Conservation (phyloP, 2,113 vertebrate species). For the Ciconia stormi region DNA sequence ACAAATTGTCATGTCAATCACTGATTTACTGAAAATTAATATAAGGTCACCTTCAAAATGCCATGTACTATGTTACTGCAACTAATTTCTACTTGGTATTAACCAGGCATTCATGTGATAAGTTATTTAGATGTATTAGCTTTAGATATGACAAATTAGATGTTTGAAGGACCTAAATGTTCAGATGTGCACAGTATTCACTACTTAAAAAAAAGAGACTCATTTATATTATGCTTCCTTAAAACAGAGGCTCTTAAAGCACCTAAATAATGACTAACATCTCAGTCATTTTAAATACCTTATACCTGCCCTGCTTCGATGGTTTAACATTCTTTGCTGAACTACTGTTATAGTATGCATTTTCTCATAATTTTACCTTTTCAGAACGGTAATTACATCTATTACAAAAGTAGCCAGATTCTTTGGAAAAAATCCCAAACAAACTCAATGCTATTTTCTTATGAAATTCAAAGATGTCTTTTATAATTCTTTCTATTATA, state of each 20-base stretch:
- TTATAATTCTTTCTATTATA: slow-evolving; percentile 23
- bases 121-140: neutral
- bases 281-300: neutral
- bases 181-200: neutral
- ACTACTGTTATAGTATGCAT: neutral
- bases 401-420: slow-evolving; percentile 22
- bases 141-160: neutral
- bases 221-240: neutral
- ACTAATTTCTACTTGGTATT: neutral
- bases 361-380: slow-evolving; percentile 36
- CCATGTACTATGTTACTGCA: neutral
- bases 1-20: neutral
- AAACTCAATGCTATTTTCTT: neutral
- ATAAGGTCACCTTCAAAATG: neutral
- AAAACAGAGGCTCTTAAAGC: neutral
- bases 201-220: neutral
- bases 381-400: slow-evolving; percentile 38
- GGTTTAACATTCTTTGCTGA: slow-evolving; percentile 1
- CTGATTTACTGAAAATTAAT: neutral
- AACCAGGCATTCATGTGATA: neutral
- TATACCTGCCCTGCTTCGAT: neutral
- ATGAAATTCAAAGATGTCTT: neutral
- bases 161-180: neutral
- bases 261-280: neutral
- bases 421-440: slow-evolving; percentile 19